Evolutionary conservation across 2,888 invertebrate species (phyloP).

Genomic region (Pandemis cinnamomeana): DNA sequence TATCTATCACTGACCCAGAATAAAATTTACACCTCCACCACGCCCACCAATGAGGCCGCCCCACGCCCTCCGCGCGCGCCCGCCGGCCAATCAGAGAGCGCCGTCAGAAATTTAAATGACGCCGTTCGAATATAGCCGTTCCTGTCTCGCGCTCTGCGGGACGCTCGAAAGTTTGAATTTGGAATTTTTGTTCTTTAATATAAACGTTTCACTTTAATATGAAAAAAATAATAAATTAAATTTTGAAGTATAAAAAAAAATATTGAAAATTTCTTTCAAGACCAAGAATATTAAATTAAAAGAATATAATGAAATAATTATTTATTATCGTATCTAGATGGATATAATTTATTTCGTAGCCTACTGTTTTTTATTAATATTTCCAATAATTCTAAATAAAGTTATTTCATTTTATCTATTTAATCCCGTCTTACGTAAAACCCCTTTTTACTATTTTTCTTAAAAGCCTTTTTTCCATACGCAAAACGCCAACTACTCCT

Average conservation of each 20-base stretch:
- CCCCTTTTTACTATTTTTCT: conserved; percentile 10
- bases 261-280: too few relatives aligned
- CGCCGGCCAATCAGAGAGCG: conserved; percentile 77
- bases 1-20: conserved; percentile 61
- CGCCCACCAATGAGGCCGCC: conserved; percentile 73
- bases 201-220: neutral
- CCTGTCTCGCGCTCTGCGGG: conserved; percentile 57
- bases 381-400: neutral
- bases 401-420: conserved; percentile 36
- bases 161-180: conserved; percentile 23
- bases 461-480: conserved; percentile 37
- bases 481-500: conserved; percentile 50
- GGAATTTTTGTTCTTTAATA: conserved; percentile 41
- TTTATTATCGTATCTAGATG: too few relatives aligned
- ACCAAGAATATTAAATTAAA: too few relatives aligned
- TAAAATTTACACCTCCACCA: conserved; percentile 66
- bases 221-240: too few relatives aligned
- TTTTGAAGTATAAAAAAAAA: too few relatives aligned
- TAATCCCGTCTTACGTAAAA: neutral
- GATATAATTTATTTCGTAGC: too few relatives aligned
- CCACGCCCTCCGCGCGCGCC: conserved; percentile 71
- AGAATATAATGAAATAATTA: too few relatives aligned
- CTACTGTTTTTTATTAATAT: too few relatives aligned
- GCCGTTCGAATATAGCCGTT: conserved; percentile 66
- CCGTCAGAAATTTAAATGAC: conserved; percentile 56